Conservation (phyloP, 2,113 vertebrate species). For the Platichthys stellatus region DNA sequence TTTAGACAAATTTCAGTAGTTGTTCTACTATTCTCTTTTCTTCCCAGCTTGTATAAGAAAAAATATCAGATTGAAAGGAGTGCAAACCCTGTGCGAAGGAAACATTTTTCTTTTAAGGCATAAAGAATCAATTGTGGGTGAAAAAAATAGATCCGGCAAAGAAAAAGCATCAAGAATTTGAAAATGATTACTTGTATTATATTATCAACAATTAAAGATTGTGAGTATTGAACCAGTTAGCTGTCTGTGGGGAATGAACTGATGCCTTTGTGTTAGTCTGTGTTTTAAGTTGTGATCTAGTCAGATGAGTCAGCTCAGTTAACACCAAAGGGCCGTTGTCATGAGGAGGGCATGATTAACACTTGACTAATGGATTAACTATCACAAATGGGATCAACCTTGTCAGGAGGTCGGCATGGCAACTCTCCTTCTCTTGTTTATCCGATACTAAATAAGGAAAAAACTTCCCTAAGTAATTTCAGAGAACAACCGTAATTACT, state of each 20-base stretch:
- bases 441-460: background rate
- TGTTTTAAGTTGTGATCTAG: too few species aligned
- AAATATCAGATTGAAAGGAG: constrained; percentile 34
- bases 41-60: constrained; percentile 16
- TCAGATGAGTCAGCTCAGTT: background rate
- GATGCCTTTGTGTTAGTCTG: too few species aligned
- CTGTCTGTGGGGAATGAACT: too few species aligned
- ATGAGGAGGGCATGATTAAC: background rate
- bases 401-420: background rate
- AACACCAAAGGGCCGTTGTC: background rate
- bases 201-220: background rate
- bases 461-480: background rate
- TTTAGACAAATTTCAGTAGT: constrained; percentile 44
- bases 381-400: background rate
- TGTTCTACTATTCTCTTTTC: constrained; percentile 57
- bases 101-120: background rate
- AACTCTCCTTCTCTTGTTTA: background rate
- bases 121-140: background rate
- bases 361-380: background rate
- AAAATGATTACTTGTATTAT: too few species aligned
- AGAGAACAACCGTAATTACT: background rate
- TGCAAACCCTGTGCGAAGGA: background rate
- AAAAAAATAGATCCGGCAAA: background rate
- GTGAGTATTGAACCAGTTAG: too few species aligned
- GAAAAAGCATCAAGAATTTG: too few species aligned